Percentiles rank a stretch among this genome's conserved stretches.
These are phyloP conservation scores for Argyrosomus regius DNA, from an alignment of 2,797 vertebrate species.

Conservation along the genomic window DNA sequence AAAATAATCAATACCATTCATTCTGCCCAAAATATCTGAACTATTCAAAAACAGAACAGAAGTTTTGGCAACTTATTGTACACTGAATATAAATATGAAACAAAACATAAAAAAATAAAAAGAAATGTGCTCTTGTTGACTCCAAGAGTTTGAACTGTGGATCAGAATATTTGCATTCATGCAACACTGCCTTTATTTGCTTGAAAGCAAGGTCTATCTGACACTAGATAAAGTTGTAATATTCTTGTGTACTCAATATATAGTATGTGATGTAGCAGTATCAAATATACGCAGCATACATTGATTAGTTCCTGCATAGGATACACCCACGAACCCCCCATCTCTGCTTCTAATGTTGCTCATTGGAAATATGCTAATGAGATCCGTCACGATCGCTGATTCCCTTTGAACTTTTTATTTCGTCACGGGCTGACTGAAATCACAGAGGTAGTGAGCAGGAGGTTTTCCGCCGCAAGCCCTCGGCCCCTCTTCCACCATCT, in stretches of 20 bases:
- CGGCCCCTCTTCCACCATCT: conserved; percentile 93
- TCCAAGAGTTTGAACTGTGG: background rate
- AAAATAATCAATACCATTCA: background rate
- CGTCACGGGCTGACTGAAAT: conserved; percentile 90
- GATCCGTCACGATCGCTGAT: conserved; percentile 92
- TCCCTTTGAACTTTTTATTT: conserved; percentile 96
- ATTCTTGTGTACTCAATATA: conserved; percentile 1
- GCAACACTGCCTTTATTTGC: conserved; percentile 6
- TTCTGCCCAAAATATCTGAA: background rate
- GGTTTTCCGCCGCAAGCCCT: conserved; percentile 88
- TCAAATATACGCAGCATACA: conserved; percentile 69
- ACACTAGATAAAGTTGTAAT: conserved; percentile 23
- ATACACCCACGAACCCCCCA: conserved; percentile 54
- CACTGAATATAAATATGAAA: background rate
- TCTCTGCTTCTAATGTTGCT: conserved; percentile 85
- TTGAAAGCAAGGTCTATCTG: conserved; percentile 5
- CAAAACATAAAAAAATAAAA: background rate
- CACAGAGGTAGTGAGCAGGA: conserved; percentile 91
- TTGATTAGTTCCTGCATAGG: conserved; percentile 86
- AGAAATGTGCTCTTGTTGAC: background rate
- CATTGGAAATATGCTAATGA: conserved; percentile 97
- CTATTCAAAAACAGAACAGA: conserved; percentile 4
- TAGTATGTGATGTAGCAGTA: conserved; percentile 45
- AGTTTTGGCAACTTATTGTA: background rate
- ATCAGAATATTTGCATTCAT: conserved; percentile 31